A percentile compares a stretch with the other conserved stretches of the same genome.
phyloP scores from a whole-genome alignment of 2,113 vertebrate species.

The Symphodus melops region DNA sequence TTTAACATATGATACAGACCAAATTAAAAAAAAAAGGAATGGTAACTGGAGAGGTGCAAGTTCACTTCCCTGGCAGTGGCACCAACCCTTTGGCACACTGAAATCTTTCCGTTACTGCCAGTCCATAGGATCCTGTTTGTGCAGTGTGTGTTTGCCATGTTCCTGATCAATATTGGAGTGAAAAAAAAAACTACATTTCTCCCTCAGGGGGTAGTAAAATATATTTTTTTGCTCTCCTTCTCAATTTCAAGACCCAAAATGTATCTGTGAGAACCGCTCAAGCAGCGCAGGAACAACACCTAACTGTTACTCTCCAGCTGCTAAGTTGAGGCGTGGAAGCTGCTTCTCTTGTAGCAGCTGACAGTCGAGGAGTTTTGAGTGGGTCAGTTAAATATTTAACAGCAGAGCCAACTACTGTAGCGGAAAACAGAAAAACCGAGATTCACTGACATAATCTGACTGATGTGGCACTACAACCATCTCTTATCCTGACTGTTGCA shows the following conservation, averaged over 20 bases:
- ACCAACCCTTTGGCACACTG: too few relatives aligned
- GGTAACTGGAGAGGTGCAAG: too few relatives aligned
- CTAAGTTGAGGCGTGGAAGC: conserved; percentile 16
- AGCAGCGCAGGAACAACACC: conserved; percentile 22
- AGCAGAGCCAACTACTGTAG: conserved; percentile 8
- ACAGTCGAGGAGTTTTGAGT: conserved; percentile 4
- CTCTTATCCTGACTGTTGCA: not conserved
- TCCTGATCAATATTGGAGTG: too few relatives aligned
- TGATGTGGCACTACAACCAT: not conserved
- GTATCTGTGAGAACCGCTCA: conserved; percentile 6
- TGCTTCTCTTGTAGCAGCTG: conserved; percentile 1
- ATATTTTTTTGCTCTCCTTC: too few relatives aligned
- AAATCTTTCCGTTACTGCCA: too few relatives aligned
- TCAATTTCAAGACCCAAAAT: not conserved
- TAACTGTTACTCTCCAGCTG: conserved; percentile 20
- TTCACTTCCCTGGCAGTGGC: too few relatives aligned
- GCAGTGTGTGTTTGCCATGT: too few relatives aligned
- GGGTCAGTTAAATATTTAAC: conserved; percentile 31
- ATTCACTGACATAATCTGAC: conserved; percentile 23
- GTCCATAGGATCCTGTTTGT: too few relatives aligned
- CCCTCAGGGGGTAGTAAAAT: too few relatives aligned
- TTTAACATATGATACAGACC: too few relatives aligned
- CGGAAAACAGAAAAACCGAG: conserved; percentile 1
- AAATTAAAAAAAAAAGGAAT: too few relatives aligned
- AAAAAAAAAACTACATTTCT: too few relatives aligned